Evolutionary conservation across 2,888 invertebrate genomes (phyloP).

Genomic region (Mythimna lalbum): DNA sequence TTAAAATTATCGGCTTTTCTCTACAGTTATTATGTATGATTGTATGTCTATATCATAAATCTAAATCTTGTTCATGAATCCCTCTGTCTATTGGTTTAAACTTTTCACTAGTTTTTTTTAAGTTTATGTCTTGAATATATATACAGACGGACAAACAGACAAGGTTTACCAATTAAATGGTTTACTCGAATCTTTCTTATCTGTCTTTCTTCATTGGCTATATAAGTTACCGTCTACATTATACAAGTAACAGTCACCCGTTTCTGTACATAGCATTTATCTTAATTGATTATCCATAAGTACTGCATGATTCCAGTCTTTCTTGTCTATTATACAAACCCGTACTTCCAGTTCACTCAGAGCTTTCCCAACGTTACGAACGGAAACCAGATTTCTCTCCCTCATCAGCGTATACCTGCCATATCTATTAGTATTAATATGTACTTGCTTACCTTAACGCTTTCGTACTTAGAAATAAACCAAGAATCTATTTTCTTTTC

Average conservation of each 20-base stretch:
- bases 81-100: no score
- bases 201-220: no score
- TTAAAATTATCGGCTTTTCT: no score
- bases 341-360: slow-evolving; percentile 12
- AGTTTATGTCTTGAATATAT: no score
- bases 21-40: no score
- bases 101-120: no score
- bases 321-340: slow-evolving; percentile 6
- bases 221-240: no score
- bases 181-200: no score
- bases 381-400: slow-evolving; percentile 37
- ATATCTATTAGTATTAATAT: background rate
- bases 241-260: background rate
- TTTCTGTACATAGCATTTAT: background rate
- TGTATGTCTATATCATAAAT: no score
- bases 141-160: no score
- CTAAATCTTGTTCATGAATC: no score
- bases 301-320: background rate
- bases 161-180: no score
- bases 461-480: background rate
- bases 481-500: background rate
- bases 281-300: slow-evolving; percentile 12
- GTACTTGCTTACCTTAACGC: background rate
- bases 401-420: slow-evolving; percentile 1
- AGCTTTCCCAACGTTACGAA: slow-evolving; percentile 29